Evolutionary conservation across 2,113 vertebrate species (phyloP).

Genomic region (Platichthys stellatus): DNA sequence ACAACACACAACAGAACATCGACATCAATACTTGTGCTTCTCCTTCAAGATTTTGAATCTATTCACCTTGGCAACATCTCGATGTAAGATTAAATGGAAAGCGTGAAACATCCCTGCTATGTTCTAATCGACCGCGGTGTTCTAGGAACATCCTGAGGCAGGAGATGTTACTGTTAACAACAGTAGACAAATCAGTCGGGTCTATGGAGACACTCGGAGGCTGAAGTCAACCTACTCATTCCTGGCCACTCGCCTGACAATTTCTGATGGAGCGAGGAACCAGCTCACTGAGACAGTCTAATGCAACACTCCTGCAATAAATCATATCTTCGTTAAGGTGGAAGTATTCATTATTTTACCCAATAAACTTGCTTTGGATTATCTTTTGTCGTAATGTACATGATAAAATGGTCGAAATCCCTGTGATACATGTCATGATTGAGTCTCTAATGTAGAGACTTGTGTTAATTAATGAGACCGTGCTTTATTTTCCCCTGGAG

Average conservation of each 20-base stretch:
- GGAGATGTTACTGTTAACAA: conserved; percentile 46
- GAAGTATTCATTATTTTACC: not conserved
- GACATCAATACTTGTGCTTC: conserved; percentile 50
- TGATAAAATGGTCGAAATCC: too few species aligned
- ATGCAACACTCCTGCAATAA: too few species aligned
- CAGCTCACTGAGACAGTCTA: too few species aligned
- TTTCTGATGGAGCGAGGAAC: not conserved
- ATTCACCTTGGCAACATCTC: conserved; percentile 29
- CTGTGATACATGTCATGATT: too few species aligned
- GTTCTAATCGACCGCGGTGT: conserved; percentile 36
- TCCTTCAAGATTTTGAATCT: conserved; percentile 33
- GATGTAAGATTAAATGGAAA: conserved; percentile 26
- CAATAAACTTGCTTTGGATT: not conserved
- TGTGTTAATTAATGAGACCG: too few species aligned
- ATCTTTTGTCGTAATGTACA: not conserved
- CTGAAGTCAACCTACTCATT: conserved; percentile 2
- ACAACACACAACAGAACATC: conserved; percentile 34
- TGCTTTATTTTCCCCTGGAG: not conserved
- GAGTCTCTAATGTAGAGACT: too few species aligned
- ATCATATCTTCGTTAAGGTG: not conserved
- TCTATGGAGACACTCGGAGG: conserved; percentile 29
- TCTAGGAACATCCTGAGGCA: conserved; percentile 45
- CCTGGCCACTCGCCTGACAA: conserved; percentile 26
- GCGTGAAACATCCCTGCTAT: conserved; percentile 3
- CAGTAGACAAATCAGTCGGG: conserved; percentile 13